Evolutionary conservation across 2,888 invertebrate species (phyloP), one percentile per base, ranked within the genome.

Genomic region (Sarcophaga variegata): DNA sequence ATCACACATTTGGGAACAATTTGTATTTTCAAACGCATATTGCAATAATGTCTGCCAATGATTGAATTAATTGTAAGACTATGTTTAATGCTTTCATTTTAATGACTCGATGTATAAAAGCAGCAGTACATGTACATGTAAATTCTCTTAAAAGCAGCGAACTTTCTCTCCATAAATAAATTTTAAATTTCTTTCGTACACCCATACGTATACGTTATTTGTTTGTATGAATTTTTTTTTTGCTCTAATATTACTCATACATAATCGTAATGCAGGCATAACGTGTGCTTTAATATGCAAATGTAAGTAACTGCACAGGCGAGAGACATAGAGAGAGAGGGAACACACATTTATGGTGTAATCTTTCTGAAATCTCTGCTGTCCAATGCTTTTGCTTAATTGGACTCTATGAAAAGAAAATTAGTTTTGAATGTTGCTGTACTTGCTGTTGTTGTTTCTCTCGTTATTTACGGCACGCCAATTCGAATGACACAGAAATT

Each of bases 401-500:
- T 79, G 79, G 25, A 2, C 17, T 59, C 74, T 69, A 83, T 79
- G 74, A 79, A 79, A 79, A 70, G 63, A 79, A 83, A 83, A 83
- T 83, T 83, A 79, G 59, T 83, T 75, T 83, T 79, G 79, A 75
- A 79, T 83, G 79, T 83, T 71, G 71, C 37, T 64, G 22, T 76
- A 75, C 2, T 49, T 27, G 4, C 25, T 49, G 62, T 14, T 59
- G 11, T 8, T 47, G 49, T 60, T 67, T 37, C 14, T 20, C 27
- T 75, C 64, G 79, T 79, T 78, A 63, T 79, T 78, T 74, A 83
- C 20, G 72, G 78, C 54, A 37, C 78, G 78, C 82, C 71, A 83
- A 66, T 49, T 77, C 66, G 64, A 71, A 64, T 77, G 78, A 83
- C 67, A 83, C 37, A 74, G n/a, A 79, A 22, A 78, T 72, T 25